These are phyloP conservation scores for Actias luna DNA, from an alignment of 2,888 invertebrate species.

Conservation along the genomic window DNA sequence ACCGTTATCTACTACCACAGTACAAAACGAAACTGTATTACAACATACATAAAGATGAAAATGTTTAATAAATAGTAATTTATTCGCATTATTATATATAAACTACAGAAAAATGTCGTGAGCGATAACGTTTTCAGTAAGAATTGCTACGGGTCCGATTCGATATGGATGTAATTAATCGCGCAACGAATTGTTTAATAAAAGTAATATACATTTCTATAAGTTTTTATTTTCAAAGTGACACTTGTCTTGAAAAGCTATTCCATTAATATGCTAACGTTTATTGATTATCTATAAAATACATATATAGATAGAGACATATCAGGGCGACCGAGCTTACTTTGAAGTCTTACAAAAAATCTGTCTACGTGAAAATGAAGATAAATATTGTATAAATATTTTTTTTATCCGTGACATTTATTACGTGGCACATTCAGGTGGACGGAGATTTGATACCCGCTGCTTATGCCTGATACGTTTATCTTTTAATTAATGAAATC, in stretches of 20 bases:
- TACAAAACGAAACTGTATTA: slow-evolving; percentile 8
- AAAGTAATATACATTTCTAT: slow-evolving; percentile 13
- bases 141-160: slow-evolving; percentile 48
- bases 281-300: too few relatives aligned
- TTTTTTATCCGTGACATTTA: too few relatives aligned
- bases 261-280: background rate
- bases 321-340: too few relatives aligned
- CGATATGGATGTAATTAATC: slow-evolving; percentile 39
- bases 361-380: too few relatives aligned
- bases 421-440: too few relatives aligned
- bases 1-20: background rate
- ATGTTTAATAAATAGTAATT: background rate
- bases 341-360: too few relatives aligned
- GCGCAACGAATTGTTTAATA: slow-evolving; percentile 27
- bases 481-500: too few relatives aligned
- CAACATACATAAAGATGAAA: background rate
- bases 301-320: too few relatives aligned
- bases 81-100: slow-evolving; percentile 40
- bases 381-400: too few relatives aligned
- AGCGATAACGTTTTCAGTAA: slow-evolving; percentile 49
- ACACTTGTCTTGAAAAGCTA: background rate
- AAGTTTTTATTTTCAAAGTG: background rate
- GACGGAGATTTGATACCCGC: too few relatives aligned
- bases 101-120: slow-evolving; percentile 59
- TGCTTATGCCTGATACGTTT: too few relatives aligned